Percentiles rank a stretch among this genome's conserved stretches.
phyloP scores from a whole-genome alignment of 2,888 invertebrate species.

The Lepidocyrtoides sp. region DNA sequence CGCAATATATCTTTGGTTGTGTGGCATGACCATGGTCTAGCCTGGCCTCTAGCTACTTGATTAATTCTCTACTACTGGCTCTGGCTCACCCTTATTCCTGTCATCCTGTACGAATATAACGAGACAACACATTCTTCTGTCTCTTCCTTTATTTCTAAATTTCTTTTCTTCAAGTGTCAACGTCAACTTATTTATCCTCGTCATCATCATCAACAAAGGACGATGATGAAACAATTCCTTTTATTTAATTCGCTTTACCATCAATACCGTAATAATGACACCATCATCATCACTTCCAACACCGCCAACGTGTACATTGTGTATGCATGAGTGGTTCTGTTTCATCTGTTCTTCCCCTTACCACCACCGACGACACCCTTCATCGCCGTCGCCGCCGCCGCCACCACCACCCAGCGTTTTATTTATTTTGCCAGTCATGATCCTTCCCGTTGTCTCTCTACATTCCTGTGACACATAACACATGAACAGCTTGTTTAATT shows the following conservation, averaged over 20 bases:
- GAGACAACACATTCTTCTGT: background rate
- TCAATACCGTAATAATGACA: conserved; percentile 58
- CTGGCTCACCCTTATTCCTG: conserved; percentile 7
- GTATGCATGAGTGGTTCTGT: conserved; percentile 58
- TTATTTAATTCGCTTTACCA: conserved; percentile 41
- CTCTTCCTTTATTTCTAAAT: background rate
- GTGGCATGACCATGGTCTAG: no score
- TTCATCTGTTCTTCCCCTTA: conserved; percentile 30
- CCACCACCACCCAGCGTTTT: conserved; percentile 27
- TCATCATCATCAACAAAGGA: background rate
- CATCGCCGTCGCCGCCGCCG: no score
- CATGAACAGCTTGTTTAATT: conserved; percentile 74
- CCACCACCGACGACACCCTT: no score
- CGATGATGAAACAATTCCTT: conserved; percentile 51
- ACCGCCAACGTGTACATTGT: conserved; percentile 18
- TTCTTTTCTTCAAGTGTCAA: conserved; percentile 67
- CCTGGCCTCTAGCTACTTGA: conserved; percentile 77
- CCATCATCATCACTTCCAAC: background rate
- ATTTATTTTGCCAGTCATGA: conserved; percentile 70
- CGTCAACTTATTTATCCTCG: conserved; percentile 66
- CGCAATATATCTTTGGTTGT: background rate
- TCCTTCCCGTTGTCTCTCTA: conserved; percentile 32
- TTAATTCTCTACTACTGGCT: conserved; percentile 75
- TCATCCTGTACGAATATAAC: background rate
- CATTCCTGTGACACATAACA: conserved; percentile 33